Evolutionary conservation across 2,888 invertebrate genomes (phyloP), one percentile per base, ranked within the genome.

Genomic region (Cryptosula pallasiana): DNA sequence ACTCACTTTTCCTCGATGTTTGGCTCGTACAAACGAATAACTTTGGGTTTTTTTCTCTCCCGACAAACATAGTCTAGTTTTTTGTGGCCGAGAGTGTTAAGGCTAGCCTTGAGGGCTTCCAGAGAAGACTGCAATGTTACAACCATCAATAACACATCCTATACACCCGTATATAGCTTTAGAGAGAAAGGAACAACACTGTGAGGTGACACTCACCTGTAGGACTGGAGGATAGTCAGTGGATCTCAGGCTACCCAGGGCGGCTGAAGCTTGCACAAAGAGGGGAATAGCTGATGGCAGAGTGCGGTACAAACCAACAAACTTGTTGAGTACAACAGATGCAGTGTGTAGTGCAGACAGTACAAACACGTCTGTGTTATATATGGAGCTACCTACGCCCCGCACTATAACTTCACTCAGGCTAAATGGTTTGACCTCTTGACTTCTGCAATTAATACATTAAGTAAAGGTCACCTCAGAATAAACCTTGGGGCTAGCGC

Each of bases 1-100:
- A 90, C 92, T 88, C 89, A 93, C 89, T 93, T 90, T 83, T 90
- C 90, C 78, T 92, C 91, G 75, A 95, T 89, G 79, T 91, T 90
- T 0, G 95, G 95, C 82, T 95, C 95, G 79, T 93, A 91, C 71
- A 94, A 83, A 78, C 91, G 90, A 76, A 95, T 85, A 0, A 91
- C 90, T 83, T 92, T 93, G 0, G 93, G 93, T 80, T 89, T 91
- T 75, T 90, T 90, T 77, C 89, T 90, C 69, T 89, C 76, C 89
- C 73, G 88, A 81, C 16, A 88, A 81, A 73, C 91, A 71, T 35
- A 72, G 34, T 73, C 71, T 69, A 69, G 72, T 90, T 90, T 71
- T 85, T 81, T 80, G 85, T 13, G 34, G 5, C 29, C 69, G 35
- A 71, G 35, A 63, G 34, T 29, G 9, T 45, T 20, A 20, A 45